A percentile compares a stretch with the other conserved stretches of the same genome.
Evolutionary conservation across 2,888 invertebrate genomes (phyloP).

Genomic region (Limnephilus rhombicus): DNA sequence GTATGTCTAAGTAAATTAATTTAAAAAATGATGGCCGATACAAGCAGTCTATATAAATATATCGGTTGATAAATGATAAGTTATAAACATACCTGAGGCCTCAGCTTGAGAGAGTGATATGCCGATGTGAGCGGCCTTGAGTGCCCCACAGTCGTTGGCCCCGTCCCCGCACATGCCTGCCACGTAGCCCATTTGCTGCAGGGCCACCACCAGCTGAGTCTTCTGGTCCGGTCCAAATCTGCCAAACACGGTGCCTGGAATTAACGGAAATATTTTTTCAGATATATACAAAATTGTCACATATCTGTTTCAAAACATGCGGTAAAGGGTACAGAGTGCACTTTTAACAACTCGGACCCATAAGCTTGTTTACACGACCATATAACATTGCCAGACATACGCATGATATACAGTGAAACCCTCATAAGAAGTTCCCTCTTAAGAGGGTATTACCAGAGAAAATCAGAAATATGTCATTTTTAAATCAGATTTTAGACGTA

Average conservation of each 20-base stretch:
- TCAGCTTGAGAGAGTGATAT: constrained; percentile 93
- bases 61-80: not conserved
- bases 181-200: constrained; percentile 84
- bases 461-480: too few species aligned
- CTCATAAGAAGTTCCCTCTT: too few species aligned
- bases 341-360: too few species aligned
- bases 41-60: not conserved
- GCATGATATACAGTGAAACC: too few species aligned
- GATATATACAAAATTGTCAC: constrained; percentile 34
- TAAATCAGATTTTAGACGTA: too few species aligned
- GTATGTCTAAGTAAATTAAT: not conserved
- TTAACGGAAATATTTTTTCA: constrained; percentile 66
- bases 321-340: not conserved
- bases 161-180: constrained; percentile 88
- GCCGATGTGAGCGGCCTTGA: constrained; percentile 92
- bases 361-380: too few species aligned
- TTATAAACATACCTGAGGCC: constrained; percentile 77
- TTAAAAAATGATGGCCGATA: not conserved
- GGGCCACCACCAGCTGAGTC: constrained; percentile 83
- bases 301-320: not conserved
- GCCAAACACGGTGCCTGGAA: constrained; percentile 87
- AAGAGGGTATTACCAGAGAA: too few species aligned
- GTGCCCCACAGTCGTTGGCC: constrained; percentile 92
- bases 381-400: too few species aligned
- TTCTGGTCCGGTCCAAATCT: constrained; percentile 91